Percentiles rank a stretch among this genome's conserved stretches.
Conservation (phyloP, 2,888 invertebrate species). For the Abrostola triplasia region DNA sequence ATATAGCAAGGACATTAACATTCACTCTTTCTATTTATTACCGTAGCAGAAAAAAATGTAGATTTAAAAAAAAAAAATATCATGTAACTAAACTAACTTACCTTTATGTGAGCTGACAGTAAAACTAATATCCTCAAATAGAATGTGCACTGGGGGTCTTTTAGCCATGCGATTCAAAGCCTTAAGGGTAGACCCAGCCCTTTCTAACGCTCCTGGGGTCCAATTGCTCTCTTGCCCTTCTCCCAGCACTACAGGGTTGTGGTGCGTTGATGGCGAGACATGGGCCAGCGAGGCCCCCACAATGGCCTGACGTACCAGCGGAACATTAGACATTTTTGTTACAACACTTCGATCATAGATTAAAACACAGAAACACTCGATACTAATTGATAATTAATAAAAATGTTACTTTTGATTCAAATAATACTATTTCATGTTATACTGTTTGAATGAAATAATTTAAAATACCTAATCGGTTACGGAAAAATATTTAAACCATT, state of each 20-base stretch:
- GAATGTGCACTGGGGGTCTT: constrained; percentile 88
- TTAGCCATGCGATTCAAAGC: constrained; percentile 88
- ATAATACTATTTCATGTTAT: background rate
- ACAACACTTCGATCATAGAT: constrained; percentile 30
- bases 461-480: background rate
- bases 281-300: constrained; percentile 79
- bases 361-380: constrained; percentile 4
- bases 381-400: background rate
- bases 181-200: constrained; percentile 84
- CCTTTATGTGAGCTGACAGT: constrained; percentile 84
- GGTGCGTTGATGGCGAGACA: constrained; percentile 51
- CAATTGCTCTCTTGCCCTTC: constrained; percentile 75
- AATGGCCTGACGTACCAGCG: constrained; percentile 81
- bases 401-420: background rate
- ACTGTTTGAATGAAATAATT: background rate
- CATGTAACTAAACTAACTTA: constrained; percentile 59
- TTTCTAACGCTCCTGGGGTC: constrained; percentile 84
- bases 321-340: constrained; percentile 74
- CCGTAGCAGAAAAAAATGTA: too few species aligned
- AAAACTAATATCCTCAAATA: constrained; percentile 89
- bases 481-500: background rate
- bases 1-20: too few species aligned
- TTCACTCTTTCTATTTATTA: too few species aligned
- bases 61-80: too few species aligned
- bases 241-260: constrained; percentile 63